Conservation (phyloP, 2,113 vertebrate genomes). For the Solenodon paradoxus region DNA sequence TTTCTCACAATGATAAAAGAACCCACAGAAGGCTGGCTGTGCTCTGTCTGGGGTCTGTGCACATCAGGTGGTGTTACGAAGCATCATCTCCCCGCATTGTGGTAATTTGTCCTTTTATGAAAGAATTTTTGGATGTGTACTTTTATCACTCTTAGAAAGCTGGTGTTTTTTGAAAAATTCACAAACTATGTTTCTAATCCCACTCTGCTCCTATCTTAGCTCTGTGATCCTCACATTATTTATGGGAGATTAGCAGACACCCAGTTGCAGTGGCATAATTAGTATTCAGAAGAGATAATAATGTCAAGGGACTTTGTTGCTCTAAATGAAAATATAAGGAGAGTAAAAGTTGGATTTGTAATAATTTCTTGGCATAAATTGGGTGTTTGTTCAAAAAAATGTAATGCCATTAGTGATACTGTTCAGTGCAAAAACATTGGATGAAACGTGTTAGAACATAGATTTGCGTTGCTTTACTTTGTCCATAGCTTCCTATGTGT, state of each 20-base stretch:
- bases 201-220: conserved; percentile 36
- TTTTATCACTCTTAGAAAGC: conserved; percentile 54
- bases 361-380: conserved; percentile 67
- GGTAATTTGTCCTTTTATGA: conserved; percentile 44
- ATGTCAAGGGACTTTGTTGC: conserved; percentile 78
- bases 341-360: conserved; percentile 72
- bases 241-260: conserved; percentile 76
- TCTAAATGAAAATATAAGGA: conserved; percentile 78
- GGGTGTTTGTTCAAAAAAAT: conserved; percentile 47
- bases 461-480: neutral
- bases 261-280: conserved; percentile 77
- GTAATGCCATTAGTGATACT: conserved; percentile 21
- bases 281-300: conserved; percentile 82
- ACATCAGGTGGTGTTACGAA: neutral
- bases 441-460: conserved; percentile 17
- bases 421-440: conserved; percentile 4
- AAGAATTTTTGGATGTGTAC: conserved; percentile 36
- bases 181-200: conserved; percentile 73
- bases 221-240: conserved; percentile 72
- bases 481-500: neutral
- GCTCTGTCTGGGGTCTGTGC: neutral
- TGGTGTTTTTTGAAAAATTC: conserved; percentile 64
- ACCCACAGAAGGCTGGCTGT: neutral
- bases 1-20: conserved; percentile 42
- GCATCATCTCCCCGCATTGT: conserved; percentile 37